phyloP scores from a whole-genome alignment of 2,797 vertebrate species.

The Geotrypetes seraphini region DNA sequence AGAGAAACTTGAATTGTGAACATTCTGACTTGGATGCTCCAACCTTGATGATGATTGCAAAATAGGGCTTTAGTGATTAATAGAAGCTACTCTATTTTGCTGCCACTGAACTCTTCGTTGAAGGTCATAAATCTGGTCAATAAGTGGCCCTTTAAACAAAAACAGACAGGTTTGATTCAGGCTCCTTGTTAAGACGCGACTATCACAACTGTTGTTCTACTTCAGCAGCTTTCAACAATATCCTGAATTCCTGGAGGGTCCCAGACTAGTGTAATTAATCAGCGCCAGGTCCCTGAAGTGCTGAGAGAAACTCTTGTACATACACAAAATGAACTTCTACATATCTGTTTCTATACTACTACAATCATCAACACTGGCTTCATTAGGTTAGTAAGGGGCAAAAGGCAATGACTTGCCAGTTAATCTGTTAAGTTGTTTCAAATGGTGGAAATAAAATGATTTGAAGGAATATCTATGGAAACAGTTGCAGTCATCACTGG shows the following conservation, averaged over 20 bases:
- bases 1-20: too few species aligned
- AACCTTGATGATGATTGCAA: too few species aligned
- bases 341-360: not conserved
- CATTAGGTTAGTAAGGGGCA: not conserved
- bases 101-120: slow-evolving; percentile 53
- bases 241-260: slow-evolving; percentile 66
- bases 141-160: slow-evolving; percentile 65
- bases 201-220: slow-evolving; percentile 73
- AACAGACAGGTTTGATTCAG: slow-evolving; percentile 69
- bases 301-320: slow-evolving; percentile 58
- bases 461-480: too few species aligned
- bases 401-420: too few species aligned
- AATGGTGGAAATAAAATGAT: too few species aligned
- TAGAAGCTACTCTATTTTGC: slow-evolving; percentile 25
- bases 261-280: slow-evolving; percentile 67
- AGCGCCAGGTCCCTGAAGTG: slow-evolving; percentile 44
- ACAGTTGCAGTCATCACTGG: too few species aligned
- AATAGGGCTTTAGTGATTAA: too few species aligned
- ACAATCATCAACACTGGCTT: slow-evolving; percentile 1
- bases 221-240: slow-evolving; percentile 66
- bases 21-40: too few species aligned
- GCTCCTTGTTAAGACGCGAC: slow-evolving; percentile 52
- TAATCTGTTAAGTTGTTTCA: too few species aligned
- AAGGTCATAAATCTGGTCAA: slow-evolving; percentile 72
- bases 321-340: slow-evolving; percentile 41